Conservation (phyloP, 2,888 invertebrate genomes). For the Phanerotoma sp. region DNA sequence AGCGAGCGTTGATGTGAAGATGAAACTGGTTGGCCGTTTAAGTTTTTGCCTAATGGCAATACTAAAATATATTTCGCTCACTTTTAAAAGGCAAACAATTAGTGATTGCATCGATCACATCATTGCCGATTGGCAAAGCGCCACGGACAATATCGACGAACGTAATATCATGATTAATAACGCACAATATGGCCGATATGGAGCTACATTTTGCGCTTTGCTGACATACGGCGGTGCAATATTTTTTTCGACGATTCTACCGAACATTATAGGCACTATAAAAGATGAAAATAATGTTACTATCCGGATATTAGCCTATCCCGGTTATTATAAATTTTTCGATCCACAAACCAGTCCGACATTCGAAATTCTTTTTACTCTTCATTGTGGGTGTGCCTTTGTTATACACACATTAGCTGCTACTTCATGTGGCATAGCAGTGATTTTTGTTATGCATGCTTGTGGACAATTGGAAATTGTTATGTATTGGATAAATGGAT, state of each 20-base stretch:
- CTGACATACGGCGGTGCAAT: constrained; percentile 38
- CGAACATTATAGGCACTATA: background rate
- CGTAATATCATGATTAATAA: no score
- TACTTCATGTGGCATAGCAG: constrained; percentile 32
- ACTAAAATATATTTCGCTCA: constrained; percentile 36
- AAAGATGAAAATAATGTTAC: constrained; percentile 30
- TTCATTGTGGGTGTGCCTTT: constrained; percentile 30
- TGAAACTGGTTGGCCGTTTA: constrained; percentile 41
- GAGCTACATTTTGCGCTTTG: constrained; percentile 28
- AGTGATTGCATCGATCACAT: no score
- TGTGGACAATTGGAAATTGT: constrained; percentile 40
- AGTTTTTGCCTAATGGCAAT: constrained; percentile 42
- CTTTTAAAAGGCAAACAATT: background rate
- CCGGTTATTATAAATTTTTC: constrained; percentile 38
- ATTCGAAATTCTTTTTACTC: constrained; percentile 34
- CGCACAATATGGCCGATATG: constrained; percentile 21
- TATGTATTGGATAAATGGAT: constrained; percentile 28
- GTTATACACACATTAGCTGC: constrained; percentile 28
- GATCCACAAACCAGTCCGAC: constrained; percentile 33
- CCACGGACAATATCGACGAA: no score
- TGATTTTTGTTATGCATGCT: constrained; percentile 35
- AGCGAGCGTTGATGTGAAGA: constrained; percentile 28
- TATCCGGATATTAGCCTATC: constrained; percentile 38
- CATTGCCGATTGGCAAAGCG: no score
- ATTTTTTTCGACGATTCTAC: constrained; percentile 18